Evolutionary conservation across 2,797 vertebrate species (phyloP).

Genomic region (Protosalanx chinensis): DNA sequence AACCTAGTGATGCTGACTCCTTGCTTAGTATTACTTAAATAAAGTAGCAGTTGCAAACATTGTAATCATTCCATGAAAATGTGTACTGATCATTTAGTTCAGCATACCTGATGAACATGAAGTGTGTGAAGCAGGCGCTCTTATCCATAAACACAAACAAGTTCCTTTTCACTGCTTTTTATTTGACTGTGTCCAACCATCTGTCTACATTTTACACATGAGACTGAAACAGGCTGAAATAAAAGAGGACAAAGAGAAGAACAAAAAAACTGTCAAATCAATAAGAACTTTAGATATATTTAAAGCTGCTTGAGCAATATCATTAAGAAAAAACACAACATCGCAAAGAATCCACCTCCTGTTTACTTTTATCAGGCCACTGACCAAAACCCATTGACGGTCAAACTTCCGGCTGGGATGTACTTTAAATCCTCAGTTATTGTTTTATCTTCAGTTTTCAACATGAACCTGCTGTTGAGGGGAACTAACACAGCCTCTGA

Average conservation of each 20-base stretch:
- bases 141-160: background rate
- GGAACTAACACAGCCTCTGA: conserved; percentile 49
- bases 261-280: background rate
- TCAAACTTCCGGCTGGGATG: background rate
- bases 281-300: background rate
- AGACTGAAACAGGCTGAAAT: background rate
- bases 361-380: background rate
- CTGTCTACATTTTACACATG: background rate
- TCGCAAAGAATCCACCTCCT: background rate
- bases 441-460: conserved; percentile 5
- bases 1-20: too few species aligned
- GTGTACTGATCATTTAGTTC: too few species aligned
- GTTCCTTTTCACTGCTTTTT: background rate
- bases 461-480: background rate
- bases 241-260: background rate
- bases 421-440: background rate
- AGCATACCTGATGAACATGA: too few species aligned
- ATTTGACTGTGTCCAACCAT: background rate
- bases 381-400: background rate
- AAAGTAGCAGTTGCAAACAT: too few species aligned
- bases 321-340: background rate
- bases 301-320: background rate
- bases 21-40: too few species aligned
- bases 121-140: too few species aligned
- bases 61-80: too few species aligned